Evolutionary conservation across 2,888 invertebrate genomes (phyloP), one percentile per base, ranked within the genome.

Genomic region (Malthinus seriepunctatus): DNA sequence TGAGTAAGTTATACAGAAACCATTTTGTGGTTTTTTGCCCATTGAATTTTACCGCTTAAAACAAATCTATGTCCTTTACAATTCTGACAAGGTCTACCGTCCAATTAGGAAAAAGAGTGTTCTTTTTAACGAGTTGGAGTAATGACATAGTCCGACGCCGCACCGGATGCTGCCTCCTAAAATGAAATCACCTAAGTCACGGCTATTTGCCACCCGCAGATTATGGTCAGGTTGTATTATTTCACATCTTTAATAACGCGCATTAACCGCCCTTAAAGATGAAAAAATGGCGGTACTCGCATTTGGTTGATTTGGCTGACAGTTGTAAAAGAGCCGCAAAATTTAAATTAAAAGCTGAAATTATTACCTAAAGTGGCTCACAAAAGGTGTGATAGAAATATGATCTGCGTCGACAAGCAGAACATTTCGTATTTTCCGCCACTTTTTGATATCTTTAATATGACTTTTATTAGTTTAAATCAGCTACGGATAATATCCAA

Each of bases 81-180:
- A 69, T 71, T 71, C 72, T 69, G 68, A 66, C 61, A 62, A 69
- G 69, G 68, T 69, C 66, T 71, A 68, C 68, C 66, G 73, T 72
- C 73, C 74, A 74, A 75, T 75, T 75, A 74, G 75, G 71, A 68
- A 69, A 69, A 68, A 70, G 74, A 73, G 71, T 73, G 73, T 69
- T 71, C 71, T 71, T 72, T 73, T 73, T 75, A 75, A 75, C 75
- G 74, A 75, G 73, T 73, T 67, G 67, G 63, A 70, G 69, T 74
- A 74, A 75, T 74, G 72, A 74, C 72, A 74, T 67, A 70, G 73
- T 69, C 68, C 66, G 64, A 65, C 63, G 73, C 74, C 72, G 71
- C 73, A 72, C 74, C 75, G 75, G 75, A 76, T 76, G 71, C 63
- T 64, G 68, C 73, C 73, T 71, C 73, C 73, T 72, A 74, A 70